Evolutionary conservation across 2,888 invertebrate species (phyloP).

Genomic region (Netelia inedita): DNA sequence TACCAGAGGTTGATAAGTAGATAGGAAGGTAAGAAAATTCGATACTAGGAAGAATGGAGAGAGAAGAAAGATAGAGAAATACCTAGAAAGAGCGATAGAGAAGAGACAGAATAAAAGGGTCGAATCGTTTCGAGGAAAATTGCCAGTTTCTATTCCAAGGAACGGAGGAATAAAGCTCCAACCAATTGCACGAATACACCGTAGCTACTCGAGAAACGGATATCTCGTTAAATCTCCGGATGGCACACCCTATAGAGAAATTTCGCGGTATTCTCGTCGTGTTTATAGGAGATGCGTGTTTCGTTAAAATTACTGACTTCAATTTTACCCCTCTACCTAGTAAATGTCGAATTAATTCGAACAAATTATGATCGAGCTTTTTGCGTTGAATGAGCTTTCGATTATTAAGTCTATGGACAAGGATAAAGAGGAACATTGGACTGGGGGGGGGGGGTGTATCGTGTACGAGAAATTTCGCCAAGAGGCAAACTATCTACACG

Average conservation of each 20-base stretch:
- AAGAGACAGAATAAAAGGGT: not conserved
- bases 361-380: constrained; percentile 26
- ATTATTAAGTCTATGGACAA: not conserved
- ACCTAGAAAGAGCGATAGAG: not conserved
- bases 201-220: not conserved
- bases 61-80: not conserved
- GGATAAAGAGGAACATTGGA: not conserved
- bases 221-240: not conserved
- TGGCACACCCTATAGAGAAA: not conserved
- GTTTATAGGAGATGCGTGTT: not conserved
- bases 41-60: not conserved
- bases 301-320: too few species aligned
- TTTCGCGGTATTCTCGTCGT: not conserved
- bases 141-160: constrained; percentile 20
- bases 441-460: not conserved
- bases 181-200: not conserved
- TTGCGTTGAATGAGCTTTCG: not conserved
- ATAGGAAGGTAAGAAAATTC: constrained; percentile 20
- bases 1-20: constrained; percentile 3
- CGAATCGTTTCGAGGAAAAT: constrained; percentile 24
- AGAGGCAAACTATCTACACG: not conserved
- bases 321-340: not conserved
- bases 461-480: constrained; percentile 13
- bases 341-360: constrained; percentile 3
- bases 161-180: not conserved